Base-by-base conservation (phyloP, 1,140 invertebrate genomes). In the Euura lappo region DNA sequence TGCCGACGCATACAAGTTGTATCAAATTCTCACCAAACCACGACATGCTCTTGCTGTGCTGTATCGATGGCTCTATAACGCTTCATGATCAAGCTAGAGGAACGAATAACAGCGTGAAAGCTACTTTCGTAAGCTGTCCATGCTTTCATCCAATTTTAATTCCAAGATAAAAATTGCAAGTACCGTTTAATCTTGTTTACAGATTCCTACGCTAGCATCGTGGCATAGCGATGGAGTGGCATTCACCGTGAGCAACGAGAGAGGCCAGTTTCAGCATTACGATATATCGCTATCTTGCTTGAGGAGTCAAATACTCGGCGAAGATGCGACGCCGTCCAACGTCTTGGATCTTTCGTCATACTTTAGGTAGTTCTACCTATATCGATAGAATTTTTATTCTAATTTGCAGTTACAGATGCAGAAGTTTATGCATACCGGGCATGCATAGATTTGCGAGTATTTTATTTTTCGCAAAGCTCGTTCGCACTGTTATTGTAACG, bases 221-320 rank as follows among this genome's bases (percentile, higher is more conserved):
- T 95, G 94, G 93, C 93, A 95, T 82, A 89, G 90, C 68, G 90
- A 91, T 78, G 93, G 93, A 46, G 91, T 91, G 65, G 80, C 95
- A 75, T 88, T 94, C 60, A 88, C 92, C 13, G 89, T 94, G 45
- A 90, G 90, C 8, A 95, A 94, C 84, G 91, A 93, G 75, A 88
- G 90, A 75, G 93, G 93, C 6, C 93, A 94, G 78, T 87, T 95
- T 70, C 94, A 95, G 88, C 93, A 93, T 83, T 94, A 93, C 84
- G 94, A 96, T 79, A 88, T 92, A 74, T 91, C 93, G 28, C 85
- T 95, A 70, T 89, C 90, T 42, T 90, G 90, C 69, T 86, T 95
- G 68, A 91, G 90, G 78, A 89, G 91, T 79, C 93, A 95, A 81
- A 85, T 94, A 70, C 83, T 92, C 42, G 90, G 88, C 71, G 93